These are phyloP conservation scores for Motacilla alba DNA, from an alignment of 2,113 vertebrate genomes.

Conservation along the genomic window DNA sequence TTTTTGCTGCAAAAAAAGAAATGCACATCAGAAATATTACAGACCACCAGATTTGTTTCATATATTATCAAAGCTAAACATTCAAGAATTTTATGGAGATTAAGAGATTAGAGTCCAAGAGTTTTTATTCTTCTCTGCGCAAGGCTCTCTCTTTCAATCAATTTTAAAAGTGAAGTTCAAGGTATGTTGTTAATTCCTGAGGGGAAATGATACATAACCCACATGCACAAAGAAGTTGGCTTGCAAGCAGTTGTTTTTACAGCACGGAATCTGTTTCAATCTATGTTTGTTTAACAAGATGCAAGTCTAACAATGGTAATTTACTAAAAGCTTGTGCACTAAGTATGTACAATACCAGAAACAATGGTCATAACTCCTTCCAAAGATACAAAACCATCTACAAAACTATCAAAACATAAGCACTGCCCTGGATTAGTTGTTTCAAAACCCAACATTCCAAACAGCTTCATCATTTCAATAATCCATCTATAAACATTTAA, in stretches of 20 bases:
- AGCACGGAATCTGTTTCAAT: slow-evolving; percentile 42
- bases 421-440: not conserved
- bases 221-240: slow-evolving; percentile 46
- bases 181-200: slow-evolving; percentile 44
- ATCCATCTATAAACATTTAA: slow-evolving; percentile 20
- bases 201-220: slow-evolving; percentile 58
- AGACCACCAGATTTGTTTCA: slow-evolving; percentile 24
- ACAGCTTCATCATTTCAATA: slow-evolving; percentile 41
- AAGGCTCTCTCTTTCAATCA: slow-evolving; percentile 23
- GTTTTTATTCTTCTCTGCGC: not conserved
- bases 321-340: slow-evolving; percentile 54
- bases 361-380: slow-evolving; percentile 35
- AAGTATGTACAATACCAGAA: slow-evolving; percentile 42
- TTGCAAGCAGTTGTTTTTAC: slow-evolving; percentile 39
- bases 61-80: slow-evolving; percentile 42
- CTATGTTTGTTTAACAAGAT: slow-evolving; percentile 62
- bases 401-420: slow-evolving; percentile 37
- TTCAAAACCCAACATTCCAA: slow-evolving; percentile 24
- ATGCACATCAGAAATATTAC: not conserved
- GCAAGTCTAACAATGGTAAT: slow-evolving; percentile 50
- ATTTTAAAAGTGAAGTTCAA: slow-evolving; percentile 34
- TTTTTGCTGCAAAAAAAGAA: not conserved
- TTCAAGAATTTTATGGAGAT: slow-evolving; percentile 39
- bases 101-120: slow-evolving; percentile 36
- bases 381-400: slow-evolving; percentile 40